These are phyloP conservation scores for Solea senegalensis DNA, from an alignment of 2,113 vertebrate genomes.

Conservation along the genomic window DNA sequence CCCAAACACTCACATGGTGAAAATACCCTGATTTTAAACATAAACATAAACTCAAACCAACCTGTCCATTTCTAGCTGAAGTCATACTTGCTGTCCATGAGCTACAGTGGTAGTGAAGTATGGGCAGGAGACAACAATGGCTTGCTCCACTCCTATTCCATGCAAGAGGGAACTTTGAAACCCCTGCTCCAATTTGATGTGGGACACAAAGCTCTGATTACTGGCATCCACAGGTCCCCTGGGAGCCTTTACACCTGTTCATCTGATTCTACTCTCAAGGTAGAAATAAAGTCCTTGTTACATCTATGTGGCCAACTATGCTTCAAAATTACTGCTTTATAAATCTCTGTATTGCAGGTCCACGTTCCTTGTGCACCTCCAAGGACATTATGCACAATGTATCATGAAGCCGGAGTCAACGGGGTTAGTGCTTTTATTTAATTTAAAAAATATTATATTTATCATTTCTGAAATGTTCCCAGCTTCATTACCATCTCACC, in stretches of 20 bases:
- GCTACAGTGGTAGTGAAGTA: conserved; percentile 84
- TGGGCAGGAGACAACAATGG: conserved; percentile 92
- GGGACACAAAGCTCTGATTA: conserved; percentile 89
- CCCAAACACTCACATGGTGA: neutral
- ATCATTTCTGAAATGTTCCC: neutral
- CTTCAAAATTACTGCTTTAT: neutral
- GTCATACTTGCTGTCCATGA: conserved; percentile 89
- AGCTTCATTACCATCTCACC: neutral
- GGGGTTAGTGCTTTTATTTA: conserved; percentile 80
- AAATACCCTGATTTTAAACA: neutral
- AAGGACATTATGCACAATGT: conserved; percentile 85
- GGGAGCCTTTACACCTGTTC: conserved; percentile 91
- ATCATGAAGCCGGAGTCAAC: conserved; percentile 80
- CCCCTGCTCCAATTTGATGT: conserved; percentile 83
- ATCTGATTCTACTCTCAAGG: conserved; percentile 88
- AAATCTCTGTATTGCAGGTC: conserved; percentile 74
- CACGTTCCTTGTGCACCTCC: conserved; percentile 90
- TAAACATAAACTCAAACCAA: conserved; percentile 4
- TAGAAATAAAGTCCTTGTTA: conserved; percentile 33
- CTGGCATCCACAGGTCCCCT: conserved; percentile 84
- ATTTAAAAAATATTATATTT: neutral
- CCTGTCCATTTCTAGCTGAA: conserved; percentile 78
- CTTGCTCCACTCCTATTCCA: conserved; percentile 85
- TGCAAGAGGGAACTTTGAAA: conserved; percentile 78
- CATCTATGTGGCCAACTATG: neutral